Base-by-base conservation (phyloP, 2,113 vertebrate species). In the Sinocyclocheilus grahami region DNA sequence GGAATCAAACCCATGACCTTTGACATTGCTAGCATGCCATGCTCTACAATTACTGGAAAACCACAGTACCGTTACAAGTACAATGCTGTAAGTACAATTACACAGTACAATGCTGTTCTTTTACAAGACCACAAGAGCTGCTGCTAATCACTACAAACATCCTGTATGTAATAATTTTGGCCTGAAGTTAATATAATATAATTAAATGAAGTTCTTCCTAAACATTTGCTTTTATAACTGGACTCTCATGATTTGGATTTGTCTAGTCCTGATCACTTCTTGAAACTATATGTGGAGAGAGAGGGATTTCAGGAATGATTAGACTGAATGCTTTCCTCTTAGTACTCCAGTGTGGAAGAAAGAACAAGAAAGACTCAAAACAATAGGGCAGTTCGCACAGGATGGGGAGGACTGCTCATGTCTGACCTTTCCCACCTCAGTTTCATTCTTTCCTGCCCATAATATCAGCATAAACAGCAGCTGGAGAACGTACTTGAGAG, bases 401-500 rank as follows among this genome's bases (percentile, higher is more conserved):
- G 74, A 87, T 85, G 74, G 79, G 72, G 16, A 46, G 13, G 1
- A 22, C 78, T 55, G 16, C 37, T 62, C 65, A 72, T n/a, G n/a
- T 37, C 76, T 89, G 85, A 78, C 75, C 65, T 46, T 55, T 53
- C 83, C 78, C 5, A 2, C 16, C 53, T 75, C 14, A 13, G 67
- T 53, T 62, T 75, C 55, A 18, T 46, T 30, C 51, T 48, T 69
- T 55, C 11, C 48, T 12, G 37, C 20, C 48, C 24, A 10, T 27
- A 58, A 53, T 22, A 60, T 67, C 33, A 63, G 65, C 51, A 76
- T 79, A 72, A 87, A 84, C 71, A 83, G 58, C 79, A 87, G 77
- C 77, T 69, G 82, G 67, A 33, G 74, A 79, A 60, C 37, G 0
- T 91, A 97, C 97, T 94, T 97, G 96, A 87, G 96, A 96, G 90